Evolutionary conservation across 2,797 vertebrate genomes (phyloP).

Genomic region (Poecile montanus): DNA sequence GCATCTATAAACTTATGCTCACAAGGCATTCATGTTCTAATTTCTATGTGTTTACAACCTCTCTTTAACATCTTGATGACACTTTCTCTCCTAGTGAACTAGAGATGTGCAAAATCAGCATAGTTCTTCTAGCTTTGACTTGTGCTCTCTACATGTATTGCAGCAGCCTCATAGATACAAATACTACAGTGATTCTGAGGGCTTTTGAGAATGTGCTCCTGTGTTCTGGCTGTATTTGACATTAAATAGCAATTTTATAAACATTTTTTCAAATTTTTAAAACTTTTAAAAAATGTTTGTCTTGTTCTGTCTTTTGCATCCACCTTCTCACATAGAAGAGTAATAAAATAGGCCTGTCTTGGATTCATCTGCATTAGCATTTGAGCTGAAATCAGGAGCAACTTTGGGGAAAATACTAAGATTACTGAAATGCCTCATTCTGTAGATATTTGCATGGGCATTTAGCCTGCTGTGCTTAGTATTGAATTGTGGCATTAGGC

Average conservation of each 20-base stretch:
- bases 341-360: background rate
- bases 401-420: background rate
- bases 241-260: background rate
- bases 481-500: background rate
- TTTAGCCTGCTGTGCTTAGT: background rate
- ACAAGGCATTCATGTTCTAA: background rate
- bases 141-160: background rate
- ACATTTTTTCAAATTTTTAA: background rate
- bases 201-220: background rate
- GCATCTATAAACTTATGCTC: background rate
- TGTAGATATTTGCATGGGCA: background rate
- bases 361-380: background rate
- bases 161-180: background rate
- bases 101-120: background rate
- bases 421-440: background rate
- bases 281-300: background rate
- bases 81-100: background rate
- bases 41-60: background rate
- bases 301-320: background rate
- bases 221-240: background rate
- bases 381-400: background rate
- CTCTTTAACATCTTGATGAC: background rate
- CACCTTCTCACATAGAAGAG: background rate
- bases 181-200: background rate
- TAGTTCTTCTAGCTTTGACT: background rate